Evolutionary conservation across 2,797 vertebrate species (phyloP), one percentile per base, ranked within the genome.

Genomic region (Phalloptychus januarius): DNA sequence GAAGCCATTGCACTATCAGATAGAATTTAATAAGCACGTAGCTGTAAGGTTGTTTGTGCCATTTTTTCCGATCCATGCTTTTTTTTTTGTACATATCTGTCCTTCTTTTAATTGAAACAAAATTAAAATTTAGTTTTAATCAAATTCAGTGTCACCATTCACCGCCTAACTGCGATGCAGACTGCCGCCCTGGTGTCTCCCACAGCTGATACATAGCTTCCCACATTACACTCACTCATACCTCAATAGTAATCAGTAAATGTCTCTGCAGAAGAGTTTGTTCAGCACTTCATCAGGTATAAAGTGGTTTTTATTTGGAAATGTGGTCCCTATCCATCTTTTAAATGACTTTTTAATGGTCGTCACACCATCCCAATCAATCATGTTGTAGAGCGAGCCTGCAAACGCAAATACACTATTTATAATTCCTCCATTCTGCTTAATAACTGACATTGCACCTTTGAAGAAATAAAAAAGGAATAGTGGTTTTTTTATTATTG

Each of bases 341-440:
- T 94, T 95, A 96, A 96, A 96, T 96, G 92, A 96, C 95, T 95
- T 96, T 96, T 96, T 96, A 96, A 96, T 96, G 95, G 94, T 94
- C 92, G 92, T 94, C 93, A 94, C 93, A 93, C 94, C 91, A 92
- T 93, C 93, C 93, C 93, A 95, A 96, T 96, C 95, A 95, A 96
- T 96, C 95, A 96, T 92, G 83, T 86, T 85, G 87, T 87, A 87
- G 88, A 93, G 91, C 87, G 87, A 82, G 88, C 87, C 92, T 93
- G 88, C 89, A 80, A 94, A 90, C 71, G 80, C 90, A 94, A 92
- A 94, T 91, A 91, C 87, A 86, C 88, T 90, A 93, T 94, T 94
- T 94, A 94, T 92, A 93, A 91, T 91, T 89, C 88, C 83, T 87
- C 87, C 82, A 87, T 91, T 94, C 86, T 87, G 79, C 91, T 36